Percentiles rank a stretch among this genome's conserved stretches.
Conservation (phyloP, 2,888 invertebrate species). For the Coelopa pilipes region DNA sequence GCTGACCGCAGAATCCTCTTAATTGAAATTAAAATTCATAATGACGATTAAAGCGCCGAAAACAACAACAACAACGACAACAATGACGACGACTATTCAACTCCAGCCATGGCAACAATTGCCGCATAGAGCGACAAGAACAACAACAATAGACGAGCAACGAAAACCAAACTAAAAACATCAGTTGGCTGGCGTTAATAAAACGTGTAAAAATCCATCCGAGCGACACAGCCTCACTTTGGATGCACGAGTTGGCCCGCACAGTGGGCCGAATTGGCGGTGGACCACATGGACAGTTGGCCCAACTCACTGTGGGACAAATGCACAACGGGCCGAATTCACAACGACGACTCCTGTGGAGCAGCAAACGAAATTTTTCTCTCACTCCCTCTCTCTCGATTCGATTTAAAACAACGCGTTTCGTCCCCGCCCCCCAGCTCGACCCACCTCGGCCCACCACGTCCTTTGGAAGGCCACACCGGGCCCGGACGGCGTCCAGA, state of each 20-base stretch:
- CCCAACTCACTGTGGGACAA: too few species aligned
- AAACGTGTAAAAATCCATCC: too few species aligned
- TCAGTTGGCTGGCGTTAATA: background rate
- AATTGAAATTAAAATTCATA: constrained; percentile 18
- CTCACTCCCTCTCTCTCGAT: too few species aligned
- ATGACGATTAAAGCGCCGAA: constrained; percentile 4
- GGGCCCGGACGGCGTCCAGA: background rate
- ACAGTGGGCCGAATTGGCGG: too few species aligned
- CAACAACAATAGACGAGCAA: background rate
- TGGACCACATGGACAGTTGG: too few species aligned
- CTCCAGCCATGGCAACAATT: background rate
- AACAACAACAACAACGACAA: constrained; percentile 5
- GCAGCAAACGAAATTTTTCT: too few species aligned
- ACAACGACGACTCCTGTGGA: too few species aligned
- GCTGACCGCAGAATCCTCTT: constrained; percentile 18
- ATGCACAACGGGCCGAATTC: background rate
- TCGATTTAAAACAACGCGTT: too few species aligned
- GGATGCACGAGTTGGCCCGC: too few species aligned
- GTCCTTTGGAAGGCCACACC: background rate
- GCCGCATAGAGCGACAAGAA: background rate
- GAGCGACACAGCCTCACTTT: too few species aligned
- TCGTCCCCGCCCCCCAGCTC: too few species aligned
- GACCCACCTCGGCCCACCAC: background rate
- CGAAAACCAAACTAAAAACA: background rate
- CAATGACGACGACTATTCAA: too few species aligned